Percentiles rank a stretch among this genome's conserved stretches.
These are phyloP conservation scores for Mythimna impura DNA, from an alignment of 2,888 invertebrate genomes.

Conservation along the genomic window DNA sequence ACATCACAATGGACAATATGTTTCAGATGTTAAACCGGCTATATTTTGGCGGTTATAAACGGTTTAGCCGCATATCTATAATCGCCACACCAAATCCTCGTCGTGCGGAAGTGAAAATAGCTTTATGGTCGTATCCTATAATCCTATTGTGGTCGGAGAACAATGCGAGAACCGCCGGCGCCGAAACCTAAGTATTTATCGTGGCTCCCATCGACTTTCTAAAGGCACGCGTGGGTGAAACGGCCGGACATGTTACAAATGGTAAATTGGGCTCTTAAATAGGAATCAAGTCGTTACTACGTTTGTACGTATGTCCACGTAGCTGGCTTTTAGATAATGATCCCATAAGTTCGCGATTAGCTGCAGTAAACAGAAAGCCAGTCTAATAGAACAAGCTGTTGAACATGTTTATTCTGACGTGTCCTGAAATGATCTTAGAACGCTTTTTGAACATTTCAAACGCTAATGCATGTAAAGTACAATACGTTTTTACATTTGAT, in stretches of 20 bases:
- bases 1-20: constrained; percentile 31
- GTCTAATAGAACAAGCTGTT: constrained; percentile 3
- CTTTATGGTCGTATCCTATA: constrained; percentile 69
- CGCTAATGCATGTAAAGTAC: neutral
- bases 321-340: constrained; percentile 57
- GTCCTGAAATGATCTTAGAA: constrained; percentile 6
- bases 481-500: constrained; percentile 19
- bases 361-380: constrained; percentile 34
- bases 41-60: constrained; percentile 40
- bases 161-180: constrained; percentile 68
- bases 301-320: constrained; percentile 52
- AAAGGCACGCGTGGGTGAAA: constrained; percentile 77
- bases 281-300: constrained; percentile 60
- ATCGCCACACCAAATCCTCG: constrained; percentile 55
- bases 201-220: constrained; percentile 75
- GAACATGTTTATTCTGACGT: constrained; percentile 5
- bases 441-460: constrained; percentile 1
- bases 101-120: constrained; percentile 72
- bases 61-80: constrained; percentile 41
- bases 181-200: constrained; percentile 75
- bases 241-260: constrained; percentile 68
- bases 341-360: constrained; percentile 44
- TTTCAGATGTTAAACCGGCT: constrained; percentile 16
- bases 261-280: constrained; percentile 68
- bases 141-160: constrained; percentile 77